Conservation (phyloP, 2,113 vertebrate genomes). For the Callipepla californica region DNA sequence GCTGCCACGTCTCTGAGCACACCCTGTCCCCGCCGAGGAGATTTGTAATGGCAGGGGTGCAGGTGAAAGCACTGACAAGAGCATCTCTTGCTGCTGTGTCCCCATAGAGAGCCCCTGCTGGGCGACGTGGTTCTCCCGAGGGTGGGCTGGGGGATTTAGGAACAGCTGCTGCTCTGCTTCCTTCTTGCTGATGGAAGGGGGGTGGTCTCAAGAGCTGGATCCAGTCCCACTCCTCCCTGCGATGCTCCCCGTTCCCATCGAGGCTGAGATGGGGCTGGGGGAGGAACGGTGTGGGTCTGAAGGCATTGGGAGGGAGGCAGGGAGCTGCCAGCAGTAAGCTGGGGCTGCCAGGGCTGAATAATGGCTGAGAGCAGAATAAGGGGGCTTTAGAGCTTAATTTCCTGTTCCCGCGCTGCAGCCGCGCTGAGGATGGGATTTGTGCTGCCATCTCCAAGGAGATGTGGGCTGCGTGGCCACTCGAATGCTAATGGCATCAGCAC, state of each 20-base stretch:
- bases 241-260: background rate
- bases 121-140: background rate
- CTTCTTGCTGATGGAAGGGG: background rate
- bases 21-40: background rate
- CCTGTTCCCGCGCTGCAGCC: slow-evolving; percentile 48
- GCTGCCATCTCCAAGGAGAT: slow-evolving; percentile 71
- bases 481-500: slow-evolving; percentile 45
- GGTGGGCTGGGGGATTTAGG: background rate
- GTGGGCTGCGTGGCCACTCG: background rate
- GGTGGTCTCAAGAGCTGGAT: background rate
- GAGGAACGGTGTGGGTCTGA: background rate
- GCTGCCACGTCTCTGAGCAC: rapidly evolving
- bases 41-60: background rate
- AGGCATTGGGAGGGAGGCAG: background rate
- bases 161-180: background rate
- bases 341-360: slow-evolving; percentile 50
- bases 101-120: background rate
- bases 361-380: slow-evolving; percentile 62
- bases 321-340: background rate
- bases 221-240: rapidly evolving
- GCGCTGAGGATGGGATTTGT: slow-evolving; percentile 48
- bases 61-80: background rate
- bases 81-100: background rate
- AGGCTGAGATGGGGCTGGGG: rapidly evolving
- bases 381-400: slow-evolving; percentile 72